Evolutionary conservation across 2,113 vertebrate species (phyloP).

Genomic region (Fulica atra): DNA sequence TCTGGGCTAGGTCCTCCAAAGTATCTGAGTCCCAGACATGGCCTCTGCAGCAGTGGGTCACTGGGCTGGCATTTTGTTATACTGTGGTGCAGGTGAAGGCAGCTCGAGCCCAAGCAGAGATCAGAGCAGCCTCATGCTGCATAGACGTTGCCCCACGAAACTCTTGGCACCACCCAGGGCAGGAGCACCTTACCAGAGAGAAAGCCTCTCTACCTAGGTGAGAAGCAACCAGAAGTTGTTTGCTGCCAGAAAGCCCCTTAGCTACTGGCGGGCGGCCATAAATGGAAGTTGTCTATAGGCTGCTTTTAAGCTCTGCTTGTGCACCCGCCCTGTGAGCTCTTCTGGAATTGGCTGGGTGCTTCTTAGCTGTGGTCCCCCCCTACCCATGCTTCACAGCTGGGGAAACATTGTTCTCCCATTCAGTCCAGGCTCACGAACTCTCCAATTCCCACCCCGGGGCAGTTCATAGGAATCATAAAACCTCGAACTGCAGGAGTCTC

Average conservation of each 20-base stretch:
- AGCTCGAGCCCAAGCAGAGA: rapidly evolving
- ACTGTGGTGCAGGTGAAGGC: background rate
- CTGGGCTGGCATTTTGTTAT: background rate
- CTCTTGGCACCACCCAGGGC: background rate
- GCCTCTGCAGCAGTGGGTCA: background rate
- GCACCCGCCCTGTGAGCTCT: background rate
- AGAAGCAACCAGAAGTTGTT: background rate
- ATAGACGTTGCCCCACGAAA: rapidly evolving
- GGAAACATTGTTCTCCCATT: background rate
- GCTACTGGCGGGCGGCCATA: background rate
- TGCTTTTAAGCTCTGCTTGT: background rate
- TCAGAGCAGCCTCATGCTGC: background rate
- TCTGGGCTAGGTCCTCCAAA: background rate
- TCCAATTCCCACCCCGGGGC: background rate
- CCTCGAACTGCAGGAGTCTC: background rate
- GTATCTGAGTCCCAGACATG: background rate
- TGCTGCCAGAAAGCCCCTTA: background rate
- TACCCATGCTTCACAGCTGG: background rate
- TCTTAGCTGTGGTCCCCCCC: background rate
- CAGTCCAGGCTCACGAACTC: background rate
- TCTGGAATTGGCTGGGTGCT: background rate
- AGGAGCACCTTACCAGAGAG: background rate
- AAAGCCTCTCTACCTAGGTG: background rate
- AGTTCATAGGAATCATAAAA: background rate
- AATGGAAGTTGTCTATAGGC: background rate